Evolutionary conservation across 2,113 vertebrate genomes (phyloP).

Genomic region (human (Homo sapiens)): DNA sequence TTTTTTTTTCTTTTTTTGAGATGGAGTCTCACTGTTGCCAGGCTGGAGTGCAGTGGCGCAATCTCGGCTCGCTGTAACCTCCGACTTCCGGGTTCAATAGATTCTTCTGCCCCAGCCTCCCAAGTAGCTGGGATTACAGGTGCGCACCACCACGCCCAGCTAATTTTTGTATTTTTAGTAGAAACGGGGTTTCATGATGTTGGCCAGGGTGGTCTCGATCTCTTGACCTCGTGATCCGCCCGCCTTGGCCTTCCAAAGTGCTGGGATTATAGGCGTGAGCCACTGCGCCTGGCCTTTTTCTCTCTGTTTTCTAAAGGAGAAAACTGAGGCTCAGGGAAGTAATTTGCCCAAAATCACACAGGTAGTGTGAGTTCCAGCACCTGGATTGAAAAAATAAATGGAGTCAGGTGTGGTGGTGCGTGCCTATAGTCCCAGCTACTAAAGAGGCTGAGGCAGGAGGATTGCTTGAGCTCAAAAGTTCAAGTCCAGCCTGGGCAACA

Average conservation of each 20-base stretch:
- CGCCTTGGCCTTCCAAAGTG: too few relatives aligned
- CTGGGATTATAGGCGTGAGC: too few relatives aligned
- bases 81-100: too few relatives aligned
- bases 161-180: too few relatives aligned
- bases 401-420: neutral
- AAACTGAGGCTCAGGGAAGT: neutral
- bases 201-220: too few relatives aligned
- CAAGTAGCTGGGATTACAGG: too few relatives aligned
- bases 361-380: neutral
- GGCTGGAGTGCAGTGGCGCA: too few relatives aligned
- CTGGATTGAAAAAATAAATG: neutral
- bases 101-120: too few relatives aligned
- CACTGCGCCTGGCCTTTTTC: neutral
- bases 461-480: neutral
- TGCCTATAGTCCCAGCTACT: neutral
- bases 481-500: neutral
- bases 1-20: neutral
- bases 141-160: too few relatives aligned
- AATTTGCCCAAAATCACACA: neutral
- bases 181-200: too few relatives aligned
- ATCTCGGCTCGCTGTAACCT: too few relatives aligned
- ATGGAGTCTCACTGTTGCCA: neutral
- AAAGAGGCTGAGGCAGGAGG: neutral
- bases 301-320: constrained; percentile 8
- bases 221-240: too few relatives aligned